phyloP scores from a whole-genome alignment of 2,797 vertebrate genomes.

The Labeo calbasu region DNA sequence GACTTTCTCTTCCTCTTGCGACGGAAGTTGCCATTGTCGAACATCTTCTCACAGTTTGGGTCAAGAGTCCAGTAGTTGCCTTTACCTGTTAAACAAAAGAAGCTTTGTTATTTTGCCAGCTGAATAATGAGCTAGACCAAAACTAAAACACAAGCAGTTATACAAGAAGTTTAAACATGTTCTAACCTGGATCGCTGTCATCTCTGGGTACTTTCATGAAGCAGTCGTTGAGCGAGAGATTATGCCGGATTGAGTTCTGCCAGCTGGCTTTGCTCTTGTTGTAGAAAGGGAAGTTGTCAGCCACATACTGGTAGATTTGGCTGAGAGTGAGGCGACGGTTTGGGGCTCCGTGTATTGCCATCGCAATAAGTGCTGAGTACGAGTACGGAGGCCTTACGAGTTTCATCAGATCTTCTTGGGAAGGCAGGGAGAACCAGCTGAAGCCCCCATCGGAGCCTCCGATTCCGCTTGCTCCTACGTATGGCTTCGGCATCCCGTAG shows the following conservation, averaged over 20 bases:
- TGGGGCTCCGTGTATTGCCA: constrained; percentile 90
- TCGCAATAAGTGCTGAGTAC: constrained; percentile 95
- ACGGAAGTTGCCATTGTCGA: constrained; percentile 96
- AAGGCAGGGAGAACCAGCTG: constrained; percentile 86
- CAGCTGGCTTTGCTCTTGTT: constrained; percentile 91
- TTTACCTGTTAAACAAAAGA: constrained; percentile 80
- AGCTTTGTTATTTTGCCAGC: neutral
- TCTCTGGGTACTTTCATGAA: constrained; percentile 90
- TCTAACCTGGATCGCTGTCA: constrained; percentile 86
- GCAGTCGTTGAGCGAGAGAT: constrained; percentile 92
- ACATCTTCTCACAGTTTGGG: constrained; percentile 96
- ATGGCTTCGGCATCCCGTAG: constrained; percentile 79
- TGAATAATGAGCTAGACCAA: neutral
- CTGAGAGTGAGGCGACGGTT: constrained; percentile 89
- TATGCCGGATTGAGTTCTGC: constrained; percentile 97
- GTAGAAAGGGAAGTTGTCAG: constrained; percentile 93
- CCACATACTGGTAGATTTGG: constrained; percentile 95
- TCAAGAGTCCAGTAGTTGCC: constrained; percentile 98
- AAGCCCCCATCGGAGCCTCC: constrained; percentile 71
- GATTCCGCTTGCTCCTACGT: constrained; percentile 66
- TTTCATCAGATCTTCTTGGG: constrained; percentile 86
- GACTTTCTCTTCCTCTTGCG: constrained; percentile 93
- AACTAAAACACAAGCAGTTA: neutral
- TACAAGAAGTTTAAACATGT: neutral
- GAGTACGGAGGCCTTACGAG: constrained; percentile 91